Evolutionary conservation across 2,113 vertebrate species (phyloP), one percentile per base, ranked within the genome.

Genomic region (Andinoacara biseriatus): DNA sequence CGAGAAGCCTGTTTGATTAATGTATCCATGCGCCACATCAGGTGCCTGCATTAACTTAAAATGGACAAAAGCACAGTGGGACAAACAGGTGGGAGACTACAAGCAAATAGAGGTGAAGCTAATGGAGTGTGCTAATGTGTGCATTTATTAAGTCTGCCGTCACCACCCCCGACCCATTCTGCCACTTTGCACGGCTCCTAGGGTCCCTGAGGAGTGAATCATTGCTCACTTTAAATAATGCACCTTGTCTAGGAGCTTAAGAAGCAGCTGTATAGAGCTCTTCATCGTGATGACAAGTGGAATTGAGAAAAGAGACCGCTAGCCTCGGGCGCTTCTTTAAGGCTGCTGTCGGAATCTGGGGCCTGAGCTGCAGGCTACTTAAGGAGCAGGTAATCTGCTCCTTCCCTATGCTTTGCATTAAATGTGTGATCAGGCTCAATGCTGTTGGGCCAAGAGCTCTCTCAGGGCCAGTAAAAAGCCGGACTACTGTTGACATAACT

Each of bases 201-300:
- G 18, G 56, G 24, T 85, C 91, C 87, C 86, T 0, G 40, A 72
- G 84, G 86, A 90, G 77, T 89, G 92, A 95, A 86, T 94, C 92
- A 94, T 89, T 78, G 54, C 82, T 92, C 90, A 83, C 87, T 93
- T 93, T 93, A 86, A 95, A 90, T 92, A 93, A 93, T 90, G 90
- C 78, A 78, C 72, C 89, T 92, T 91, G 69, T 91, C 78, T 56
- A 40, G 74, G 74, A 81, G 52, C 83, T 84, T 15, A 35, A 81
- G 75, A 78, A 78, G 82, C 69, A 33, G 78, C 40, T 17, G 1
- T 65, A 84, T 74, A 77, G 63, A 84, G 83, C 89, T 86, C 93
- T 94, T 90, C 81, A 89, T 83, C 20, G 17, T 89, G 87, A 92
- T 92, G 87, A 93, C 86, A 84, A 90, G 89, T 76, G 74, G 78